Percentiles rank a stretch among this genome's conserved stretches.
phyloP scores from a whole-genome alignment of 2,113 vertebrate genomes.

The Gobiocypris rarus region DNA sequence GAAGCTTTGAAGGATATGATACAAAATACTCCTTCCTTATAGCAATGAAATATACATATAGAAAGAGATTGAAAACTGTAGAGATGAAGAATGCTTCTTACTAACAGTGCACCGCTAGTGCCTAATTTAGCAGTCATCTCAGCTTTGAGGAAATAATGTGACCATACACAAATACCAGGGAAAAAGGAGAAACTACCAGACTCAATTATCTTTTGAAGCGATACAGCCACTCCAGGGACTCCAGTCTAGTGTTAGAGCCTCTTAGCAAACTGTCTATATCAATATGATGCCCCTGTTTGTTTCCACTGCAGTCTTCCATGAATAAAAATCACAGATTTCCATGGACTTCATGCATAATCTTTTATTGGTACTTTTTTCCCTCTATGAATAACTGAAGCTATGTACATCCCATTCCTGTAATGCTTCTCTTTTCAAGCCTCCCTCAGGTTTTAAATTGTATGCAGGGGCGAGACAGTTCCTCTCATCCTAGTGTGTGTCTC shows the following conservation, averaged over 20 bases:
- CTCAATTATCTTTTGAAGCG: constrained; percentile 30
- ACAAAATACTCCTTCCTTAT: not conserved
- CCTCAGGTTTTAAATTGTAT: constrained; percentile 23
- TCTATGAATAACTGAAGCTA: constrained; percentile 28
- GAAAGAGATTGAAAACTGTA: not conserved
- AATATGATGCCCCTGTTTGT: constrained; percentile 18
- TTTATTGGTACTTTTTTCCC: not conserved
- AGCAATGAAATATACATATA: not conserved
- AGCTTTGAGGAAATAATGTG: constrained; percentile 24
- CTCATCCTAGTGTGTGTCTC: not conserved
- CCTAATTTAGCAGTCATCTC: constrained; percentile 18
- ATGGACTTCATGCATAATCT: constrained; percentile 28
- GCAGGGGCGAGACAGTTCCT: not conserved
- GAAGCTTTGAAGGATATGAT: not conserved
- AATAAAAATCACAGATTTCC: constrained; percentile 36
- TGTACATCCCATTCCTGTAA: not conserved
- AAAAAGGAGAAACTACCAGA: not conserved
- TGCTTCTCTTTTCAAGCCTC: constrained; percentile 19
- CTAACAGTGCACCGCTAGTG: not conserved
- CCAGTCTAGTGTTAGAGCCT: constrained; percentile 3
- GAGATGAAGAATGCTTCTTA: not conserved
- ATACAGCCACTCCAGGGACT: constrained; percentile 27
- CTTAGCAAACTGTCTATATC: constrained; percentile 35
- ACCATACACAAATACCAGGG: constrained; percentile 1
- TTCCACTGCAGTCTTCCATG: constrained; percentile 30